A percentile compares a stretch with the other conserved stretches of the same genome.
phyloP scores from a whole-genome alignment of 2,113 vertebrate species.

The Dendrocopos noguchii region DNA sequence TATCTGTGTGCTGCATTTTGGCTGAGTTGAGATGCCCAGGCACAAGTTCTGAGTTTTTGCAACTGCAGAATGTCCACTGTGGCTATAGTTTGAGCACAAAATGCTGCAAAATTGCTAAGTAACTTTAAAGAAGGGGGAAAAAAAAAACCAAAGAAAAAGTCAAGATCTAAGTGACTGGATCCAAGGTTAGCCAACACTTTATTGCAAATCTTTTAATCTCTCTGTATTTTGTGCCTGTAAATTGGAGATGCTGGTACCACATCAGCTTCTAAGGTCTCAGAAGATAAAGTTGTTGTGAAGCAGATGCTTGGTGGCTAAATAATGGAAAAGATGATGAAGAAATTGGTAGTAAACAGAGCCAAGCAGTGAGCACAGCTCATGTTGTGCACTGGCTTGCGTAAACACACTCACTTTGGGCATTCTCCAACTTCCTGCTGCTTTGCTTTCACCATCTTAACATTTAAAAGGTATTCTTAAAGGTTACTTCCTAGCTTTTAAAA shows the following conservation, averaged over 20 bases:
- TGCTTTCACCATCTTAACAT: neutral
- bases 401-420: conserved; percentile 20
- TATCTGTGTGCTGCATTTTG: neutral
- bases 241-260: neutral
- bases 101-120: neutral
- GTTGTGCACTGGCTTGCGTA: neutral
- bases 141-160: neutral
- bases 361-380: neutral
- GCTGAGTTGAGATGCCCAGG: neutral
- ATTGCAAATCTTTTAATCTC: neutral
- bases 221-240: neutral
- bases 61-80: neutral
- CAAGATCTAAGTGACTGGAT: neutral
- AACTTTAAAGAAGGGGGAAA: neutral
- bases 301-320: neutral
- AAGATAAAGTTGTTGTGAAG: conserved; percentile 17
- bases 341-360: conserved; percentile 27
- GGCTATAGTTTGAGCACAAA: neutral
- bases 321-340: conserved; percentile 39
- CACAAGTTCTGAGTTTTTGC: neutral
- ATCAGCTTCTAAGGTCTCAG: neutral
- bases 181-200: neutral
- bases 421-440: neutral
- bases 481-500: conserved; percentile 29
- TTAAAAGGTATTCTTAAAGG: conserved; percentile 22